These are phyloP conservation scores for Gadus chalcogrammus DNA, from an alignment of 2,113 vertebrate genomes.

Conservation along the genomic window DNA sequence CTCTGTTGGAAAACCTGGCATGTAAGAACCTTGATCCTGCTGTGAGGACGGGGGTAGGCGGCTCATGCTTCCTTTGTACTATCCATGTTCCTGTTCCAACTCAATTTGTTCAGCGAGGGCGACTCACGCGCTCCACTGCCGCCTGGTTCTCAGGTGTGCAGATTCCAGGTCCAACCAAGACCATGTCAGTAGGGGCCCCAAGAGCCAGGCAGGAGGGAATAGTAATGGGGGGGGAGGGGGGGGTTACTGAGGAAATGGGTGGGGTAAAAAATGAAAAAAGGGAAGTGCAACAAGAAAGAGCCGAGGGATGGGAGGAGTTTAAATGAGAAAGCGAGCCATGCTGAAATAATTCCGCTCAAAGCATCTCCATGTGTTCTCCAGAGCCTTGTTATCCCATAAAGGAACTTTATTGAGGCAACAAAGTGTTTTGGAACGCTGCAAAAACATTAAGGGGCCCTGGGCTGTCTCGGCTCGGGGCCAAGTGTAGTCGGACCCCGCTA, in stretches of 20 bases:
- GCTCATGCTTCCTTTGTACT: constrained; percentile 3
- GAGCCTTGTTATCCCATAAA: constrained; percentile 75
- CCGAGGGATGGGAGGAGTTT: constrained; percentile 23
- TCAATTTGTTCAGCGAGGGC: constrained; percentile 67
- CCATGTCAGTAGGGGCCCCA: constrained; percentile 31
- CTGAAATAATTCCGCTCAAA: constrained; percentile 77
- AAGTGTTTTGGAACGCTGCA: constrained; percentile 67
- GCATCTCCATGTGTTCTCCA: constrained; percentile 78
- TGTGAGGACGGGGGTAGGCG: constrained; percentile 60
- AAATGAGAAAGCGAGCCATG: constrained; percentile 64
- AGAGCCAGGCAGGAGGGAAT: constrained; percentile 18
- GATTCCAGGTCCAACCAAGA: constrained; percentile 63
- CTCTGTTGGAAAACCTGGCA: constrained; percentile 44
- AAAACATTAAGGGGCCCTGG: constrained; percentile 62
- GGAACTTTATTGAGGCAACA: constrained; percentile 80
- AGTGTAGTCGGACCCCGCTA: constrained; percentile 39
- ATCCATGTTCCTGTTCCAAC: no score
- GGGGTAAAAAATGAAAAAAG: constrained; percentile 38
- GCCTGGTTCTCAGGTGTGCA: constrained; percentile 76
- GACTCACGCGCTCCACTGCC: constrained; percentile 41
- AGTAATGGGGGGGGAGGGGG: constrained; percentile 31
- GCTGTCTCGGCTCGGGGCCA: constrained; percentile 44
- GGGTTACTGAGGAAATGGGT: constrained; percentile 33
- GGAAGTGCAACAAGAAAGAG: not conserved
- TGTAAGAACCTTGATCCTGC: constrained; percentile 34